Evolutionary conservation across 2,797 vertebrate genomes (phyloP), one percentile per base, ranked within the genome.

Genomic region (Hemibagrus guttatus): DNA sequence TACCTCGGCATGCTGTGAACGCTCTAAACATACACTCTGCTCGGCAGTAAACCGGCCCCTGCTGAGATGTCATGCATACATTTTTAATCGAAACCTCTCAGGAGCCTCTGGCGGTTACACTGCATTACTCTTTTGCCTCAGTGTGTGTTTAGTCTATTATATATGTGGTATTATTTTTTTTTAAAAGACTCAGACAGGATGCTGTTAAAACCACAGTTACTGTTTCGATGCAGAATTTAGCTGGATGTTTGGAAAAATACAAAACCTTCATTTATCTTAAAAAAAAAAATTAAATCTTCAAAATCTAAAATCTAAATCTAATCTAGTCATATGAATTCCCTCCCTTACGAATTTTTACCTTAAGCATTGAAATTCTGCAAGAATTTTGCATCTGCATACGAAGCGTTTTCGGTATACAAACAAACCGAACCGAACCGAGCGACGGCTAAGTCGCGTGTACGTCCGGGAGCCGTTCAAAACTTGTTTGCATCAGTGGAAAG

Each of bases 1-100:
- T 88, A 23, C 71, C 78, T 46, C 58, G 52, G 52, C 61, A 59
- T 49, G 76, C 59, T 61, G 68, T 3, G 46, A 64, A 46, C 66
- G 59, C 35, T 80, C 68, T 42, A 71, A 84, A 81, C n/a, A 64
- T 35, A 14, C 6, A 28, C 68, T 72, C 79, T 1, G 31, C 49
- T 35, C 56, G 21, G 82, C 54, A 23, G 66, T 84, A 84, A 86
- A 64, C 19, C 49, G 35, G 54, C 85, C 74, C 87, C 87, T 86
- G 87, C 85, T 84, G 87, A 42, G 72, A 52, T 72, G 68, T 86
- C 74, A 74, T 68, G 75, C 87, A 54, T 84, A 86, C 85, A 84
- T 86, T 88, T 88, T 84, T 86, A 88, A 88, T 86, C 54, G 68
- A 80, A 88, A 81, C 71, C 78, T 86, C 75, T 35, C 81, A 84